Evolutionary conservation across 2,797 vertebrate genomes (phyloP).

Genomic region (Tadarida brasiliensis): DNA sequence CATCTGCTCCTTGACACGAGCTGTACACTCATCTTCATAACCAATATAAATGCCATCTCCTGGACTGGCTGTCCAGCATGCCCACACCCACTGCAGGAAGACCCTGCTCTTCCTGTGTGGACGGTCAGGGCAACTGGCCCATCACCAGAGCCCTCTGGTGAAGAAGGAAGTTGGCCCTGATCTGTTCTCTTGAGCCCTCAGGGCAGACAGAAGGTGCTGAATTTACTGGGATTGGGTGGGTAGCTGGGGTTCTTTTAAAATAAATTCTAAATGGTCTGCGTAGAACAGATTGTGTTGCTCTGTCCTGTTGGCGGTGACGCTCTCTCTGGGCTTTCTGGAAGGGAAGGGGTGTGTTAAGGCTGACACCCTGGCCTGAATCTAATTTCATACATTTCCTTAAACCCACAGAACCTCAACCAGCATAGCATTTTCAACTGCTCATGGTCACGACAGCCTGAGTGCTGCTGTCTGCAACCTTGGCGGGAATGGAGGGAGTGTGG

Average conservation of each 20-base stretch:
- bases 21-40: conserved; percentile 66
- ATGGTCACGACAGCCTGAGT: background rate
- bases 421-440: conserved; percentile 64
- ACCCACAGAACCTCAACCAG: conserved; percentile 69
- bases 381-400: conserved; percentile 76
- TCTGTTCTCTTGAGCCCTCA: background rate
- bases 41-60: conserved; percentile 8
- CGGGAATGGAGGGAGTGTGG: background rate
- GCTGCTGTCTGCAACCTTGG: conserved; percentile 63
- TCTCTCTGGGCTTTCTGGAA: conserved; percentile 67
- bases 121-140: background rate
- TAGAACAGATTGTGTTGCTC: background rate
- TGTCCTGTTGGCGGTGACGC: background rate
- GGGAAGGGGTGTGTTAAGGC: conserved; percentile 69
- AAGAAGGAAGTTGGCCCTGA: conserved; percentile 9
- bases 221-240: background rate
- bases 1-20: conserved; percentile 67
- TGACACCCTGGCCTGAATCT: conserved; percentile 61
- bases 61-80: background rate
- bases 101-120: background rate
- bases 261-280: background rate
- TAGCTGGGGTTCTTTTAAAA: background rate
- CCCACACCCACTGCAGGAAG: background rate
- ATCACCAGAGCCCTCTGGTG: background rate
- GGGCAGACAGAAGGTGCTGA: background rate